Evolutionary conservation across 2,888 invertebrate species (phyloP), one percentile per base, ranked within the genome.

Genomic region (Timema podura): DNA sequence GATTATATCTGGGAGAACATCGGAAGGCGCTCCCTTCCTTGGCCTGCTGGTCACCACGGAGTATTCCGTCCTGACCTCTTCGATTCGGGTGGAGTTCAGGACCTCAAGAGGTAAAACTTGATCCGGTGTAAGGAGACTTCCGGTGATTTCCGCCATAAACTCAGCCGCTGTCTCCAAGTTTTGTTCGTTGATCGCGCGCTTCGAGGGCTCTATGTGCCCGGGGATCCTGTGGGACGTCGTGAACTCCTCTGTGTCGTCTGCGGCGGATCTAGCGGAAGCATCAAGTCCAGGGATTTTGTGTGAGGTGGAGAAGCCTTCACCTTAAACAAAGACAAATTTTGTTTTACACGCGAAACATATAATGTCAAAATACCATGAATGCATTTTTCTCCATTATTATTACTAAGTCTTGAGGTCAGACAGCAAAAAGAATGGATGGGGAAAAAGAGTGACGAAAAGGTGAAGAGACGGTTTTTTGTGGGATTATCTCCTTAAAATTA

Each of bases 141-240:
- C 71, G 7, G 69, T 59, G 8, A 71, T 64, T n/a, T 51, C 15
- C 13, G 47, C 48, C 46, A 51, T 46, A 10, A 10, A 45, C 67
- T 72, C 67, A 46, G 61, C 59, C 64, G 47, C 51, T 54, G 59
- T 9, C 61, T 44, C 15, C 48, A 48, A n/a, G 44, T 54, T 30
- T 54, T 30, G 13, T 8, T 69, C 68, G 48, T 70, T 48, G 15
- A 46, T 47, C 11, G 68, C 54, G 47, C 70, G 67, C 68, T 66
- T 76, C 74, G 5, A 77, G 76, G 57, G 72, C 64, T 78, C 76
- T 69, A 79, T 81, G 5, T 79, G 79, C n/a, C 80, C 85, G 0
- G 88, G 88, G 74, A 89, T 84, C 81, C 91, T 91, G 78, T 91
- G 91, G 3, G 91, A 84, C 3, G 90, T 89, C 81, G 91, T 90